A percentile compares a stretch with the other conserved stretches of the same genome.
phyloP scores from a whole-genome alignment of 2,113 vertebrate genomes.

The Anguilla japonica region DNA sequence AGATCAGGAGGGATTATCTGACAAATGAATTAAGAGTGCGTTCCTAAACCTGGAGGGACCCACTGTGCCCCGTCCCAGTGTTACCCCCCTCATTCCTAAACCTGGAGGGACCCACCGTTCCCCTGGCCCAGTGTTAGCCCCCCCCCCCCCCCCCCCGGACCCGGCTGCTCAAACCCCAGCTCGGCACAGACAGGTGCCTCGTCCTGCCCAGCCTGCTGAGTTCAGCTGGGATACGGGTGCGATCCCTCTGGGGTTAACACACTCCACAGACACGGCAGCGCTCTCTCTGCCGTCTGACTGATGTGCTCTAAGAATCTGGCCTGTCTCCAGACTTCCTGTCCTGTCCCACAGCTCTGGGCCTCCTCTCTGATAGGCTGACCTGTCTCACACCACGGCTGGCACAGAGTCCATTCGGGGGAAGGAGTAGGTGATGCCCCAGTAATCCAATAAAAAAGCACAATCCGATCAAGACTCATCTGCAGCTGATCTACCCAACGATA shows the following conservation, averaged over 20 bases:
- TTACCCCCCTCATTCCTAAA: neutral
- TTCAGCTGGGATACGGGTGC: neutral
- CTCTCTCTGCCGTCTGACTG: neutral
- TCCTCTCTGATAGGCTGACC: too few species aligned
- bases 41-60: neutral
- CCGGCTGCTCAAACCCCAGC: too few species aligned
- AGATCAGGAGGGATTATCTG: slow-evolving; percentile 37
- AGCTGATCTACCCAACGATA: neutral
- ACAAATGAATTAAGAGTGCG: neutral
- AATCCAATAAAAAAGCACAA: neutral
- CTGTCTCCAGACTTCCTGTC: neutral
- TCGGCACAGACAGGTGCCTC: neutral
- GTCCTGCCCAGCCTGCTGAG: slow-evolving; percentile 37
- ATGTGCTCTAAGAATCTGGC: neutral
- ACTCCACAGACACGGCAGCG: neutral
- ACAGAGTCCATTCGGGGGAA: neutral
- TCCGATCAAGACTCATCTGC: neutral
- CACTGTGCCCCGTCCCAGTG: neutral
- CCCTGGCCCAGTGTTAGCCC: neutral
- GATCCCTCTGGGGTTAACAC: neutral
- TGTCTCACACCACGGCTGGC: neutral
- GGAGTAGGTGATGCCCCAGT: neutral
- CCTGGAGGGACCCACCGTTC: neutral
- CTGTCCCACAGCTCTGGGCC: neutral
- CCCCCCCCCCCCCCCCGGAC: too few species aligned